These are phyloP conservation scores for Hirudo medicinalis DNA, from an alignment of 1,140 invertebrate genomes.

Conservation along the genomic window DNA sequence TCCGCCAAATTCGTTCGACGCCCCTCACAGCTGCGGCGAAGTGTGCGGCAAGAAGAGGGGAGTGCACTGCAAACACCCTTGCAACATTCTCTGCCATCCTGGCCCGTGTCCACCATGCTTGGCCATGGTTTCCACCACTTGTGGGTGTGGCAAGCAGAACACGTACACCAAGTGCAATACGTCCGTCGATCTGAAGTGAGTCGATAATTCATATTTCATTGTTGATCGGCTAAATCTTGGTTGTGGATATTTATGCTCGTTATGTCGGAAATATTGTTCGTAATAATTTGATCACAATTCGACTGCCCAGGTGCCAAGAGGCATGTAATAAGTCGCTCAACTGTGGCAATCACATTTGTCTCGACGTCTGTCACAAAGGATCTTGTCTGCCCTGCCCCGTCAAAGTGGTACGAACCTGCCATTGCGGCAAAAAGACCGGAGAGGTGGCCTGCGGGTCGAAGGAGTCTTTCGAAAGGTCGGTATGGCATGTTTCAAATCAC, in stretches of 20 bases:
- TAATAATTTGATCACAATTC: neutral
- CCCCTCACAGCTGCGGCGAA: slow-evolving; percentile 77
- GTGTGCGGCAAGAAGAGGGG: slow-evolving; percentile 52
- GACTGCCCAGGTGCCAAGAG: slow-evolving; percentile 17
- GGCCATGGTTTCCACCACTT: slow-evolving; percentile 46
- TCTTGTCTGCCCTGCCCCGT: slow-evolving; percentile 34
- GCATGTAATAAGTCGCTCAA: slow-evolving; percentile 30
- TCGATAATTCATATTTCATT: neutral
- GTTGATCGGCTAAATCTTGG: neutral
- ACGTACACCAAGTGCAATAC: neutral
- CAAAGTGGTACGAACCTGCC: slow-evolving; percentile 44
- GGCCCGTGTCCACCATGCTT: slow-evolving; percentile 63
- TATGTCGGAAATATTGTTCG: neutral
- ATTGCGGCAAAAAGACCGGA: slow-evolving; percentile 47
- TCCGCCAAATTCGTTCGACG: slow-evolving; percentile 56
- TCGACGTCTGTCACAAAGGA: slow-evolving; percentile 39
- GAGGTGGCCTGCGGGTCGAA: slow-evolving; percentile 44
- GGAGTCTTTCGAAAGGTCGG: slow-evolving; percentile 27
- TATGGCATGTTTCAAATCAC: slow-evolving; percentile 31
- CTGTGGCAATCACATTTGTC: slow-evolving; percentile 43
- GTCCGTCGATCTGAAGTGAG: neutral
- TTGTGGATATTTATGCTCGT: too few relatives aligned
- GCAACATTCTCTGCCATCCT: slow-evolving; percentile 77
- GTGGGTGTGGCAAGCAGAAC: slow-evolving; percentile 43
- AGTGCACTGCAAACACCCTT: slow-evolving; percentile 61